Evolutionary conservation across 2,113 vertebrate species (phyloP).

Genomic region (Halcyon malimbica): DNA sequence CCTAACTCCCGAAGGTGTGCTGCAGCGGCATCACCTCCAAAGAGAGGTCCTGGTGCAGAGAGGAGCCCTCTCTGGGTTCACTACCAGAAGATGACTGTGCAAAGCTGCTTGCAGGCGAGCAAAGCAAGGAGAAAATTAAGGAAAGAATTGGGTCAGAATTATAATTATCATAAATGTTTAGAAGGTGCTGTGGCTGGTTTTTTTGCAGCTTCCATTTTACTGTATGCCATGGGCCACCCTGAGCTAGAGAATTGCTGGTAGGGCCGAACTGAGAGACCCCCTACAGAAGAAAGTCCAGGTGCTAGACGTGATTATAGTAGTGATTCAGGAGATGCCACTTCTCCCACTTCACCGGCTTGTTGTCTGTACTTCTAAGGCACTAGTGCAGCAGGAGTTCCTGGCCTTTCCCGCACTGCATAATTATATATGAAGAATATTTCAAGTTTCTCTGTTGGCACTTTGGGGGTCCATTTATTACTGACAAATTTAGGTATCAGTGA

Average conservation of each 20-base stretch:
- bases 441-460: background rate
- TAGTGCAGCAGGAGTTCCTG: background rate
- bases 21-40: background rate
- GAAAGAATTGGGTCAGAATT: background rate
- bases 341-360: background rate
- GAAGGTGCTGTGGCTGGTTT: background rate
- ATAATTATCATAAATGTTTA: background rate
- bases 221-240: background rate
- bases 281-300: background rate
- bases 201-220: background rate
- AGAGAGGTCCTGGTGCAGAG: background rate
- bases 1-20: background rate
- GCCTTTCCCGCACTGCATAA: background rate
- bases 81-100: slow-evolving; percentile 19
- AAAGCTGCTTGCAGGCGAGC: background rate
- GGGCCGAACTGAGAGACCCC: background rate
- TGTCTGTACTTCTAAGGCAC: background rate
- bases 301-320: background rate
- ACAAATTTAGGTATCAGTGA: background rate
- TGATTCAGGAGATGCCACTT: background rate
- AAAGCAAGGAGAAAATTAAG: background rate
- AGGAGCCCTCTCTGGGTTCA: background rate
- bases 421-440: background rate
- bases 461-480: background rate
- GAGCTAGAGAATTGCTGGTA: background rate